Conservation (phyloP, 2,888 invertebrate species). For the Stramonita haemastoma region DNA sequence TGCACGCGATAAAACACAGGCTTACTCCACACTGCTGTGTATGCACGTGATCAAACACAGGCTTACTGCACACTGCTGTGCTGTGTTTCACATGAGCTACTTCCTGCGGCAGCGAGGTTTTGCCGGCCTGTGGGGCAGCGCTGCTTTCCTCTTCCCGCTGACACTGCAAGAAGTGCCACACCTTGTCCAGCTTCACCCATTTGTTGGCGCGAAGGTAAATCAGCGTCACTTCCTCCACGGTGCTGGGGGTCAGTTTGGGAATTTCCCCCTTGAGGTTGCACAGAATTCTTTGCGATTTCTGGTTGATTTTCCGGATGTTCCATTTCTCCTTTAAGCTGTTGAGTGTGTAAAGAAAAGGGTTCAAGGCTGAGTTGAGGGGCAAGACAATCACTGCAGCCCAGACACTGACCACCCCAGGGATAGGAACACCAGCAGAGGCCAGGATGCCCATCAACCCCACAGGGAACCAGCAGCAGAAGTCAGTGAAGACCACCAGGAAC, state of each 20-base stretch:
- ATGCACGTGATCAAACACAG: no score
- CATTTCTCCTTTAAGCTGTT: neutral
- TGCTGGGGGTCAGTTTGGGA: neutral
- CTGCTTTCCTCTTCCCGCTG: no score
- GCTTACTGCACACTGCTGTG: no score
- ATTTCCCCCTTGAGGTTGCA: neutral
- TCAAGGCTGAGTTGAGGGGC: neutral
- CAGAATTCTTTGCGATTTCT: neutral
- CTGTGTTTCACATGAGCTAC: no score
- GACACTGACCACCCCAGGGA: slow-evolving; percentile 3
- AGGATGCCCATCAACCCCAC: slow-evolving; percentile 13
- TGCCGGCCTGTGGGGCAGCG: no score
- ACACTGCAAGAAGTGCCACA: neutral
- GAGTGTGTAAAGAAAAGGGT: neutral
- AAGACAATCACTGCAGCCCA: neutral
- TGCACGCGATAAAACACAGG: no score
- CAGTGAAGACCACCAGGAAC: slow-evolving; percentile 15
- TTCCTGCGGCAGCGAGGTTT: no score
- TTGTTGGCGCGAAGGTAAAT: neutral
- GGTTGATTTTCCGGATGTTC: neutral
- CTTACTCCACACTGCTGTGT: no score
- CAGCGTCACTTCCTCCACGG: neutral
- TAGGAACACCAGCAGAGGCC: neutral
- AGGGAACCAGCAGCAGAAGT: slow-evolving; percentile 35
- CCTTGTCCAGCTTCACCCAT: neutral